Percentiles rank a stretch among this genome's conserved stretches.
These are phyloP conservation scores for Hydropotes inermis DNA, from an alignment of 2,113 vertebrate genomes.

Conservation along the genomic window DNA sequence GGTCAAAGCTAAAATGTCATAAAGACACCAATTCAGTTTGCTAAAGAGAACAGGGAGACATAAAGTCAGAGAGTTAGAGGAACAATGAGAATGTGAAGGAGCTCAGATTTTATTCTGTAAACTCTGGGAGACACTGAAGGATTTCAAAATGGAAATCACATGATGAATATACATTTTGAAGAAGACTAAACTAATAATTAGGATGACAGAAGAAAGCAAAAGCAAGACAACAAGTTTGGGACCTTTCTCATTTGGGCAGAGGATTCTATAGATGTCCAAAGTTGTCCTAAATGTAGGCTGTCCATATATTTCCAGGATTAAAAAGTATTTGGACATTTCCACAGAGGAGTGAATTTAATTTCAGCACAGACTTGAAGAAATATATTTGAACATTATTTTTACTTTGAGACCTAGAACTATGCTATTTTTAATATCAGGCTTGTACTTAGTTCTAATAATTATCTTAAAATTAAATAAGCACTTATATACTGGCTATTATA, in stretches of 20 bases:
- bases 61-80: neutral
- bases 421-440: neutral
- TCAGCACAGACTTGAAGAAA: neutral
- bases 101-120: neutral
- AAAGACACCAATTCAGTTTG: conserved; percentile 18
- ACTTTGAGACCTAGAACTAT: neutral
- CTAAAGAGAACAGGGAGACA: neutral
- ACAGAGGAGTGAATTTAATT: neutral
- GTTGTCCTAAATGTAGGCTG: neutral
- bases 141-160: neutral
- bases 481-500: neutral
- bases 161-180: neutral
- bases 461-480: neutral
- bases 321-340: neutral
- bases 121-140: neutral
- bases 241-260: neutral
- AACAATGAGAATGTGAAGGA: neutral
- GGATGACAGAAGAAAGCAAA: neutral
- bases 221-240: neutral
- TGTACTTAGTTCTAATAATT: neutral
- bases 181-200: neutral
- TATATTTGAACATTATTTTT: neutral
- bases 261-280: neutral
- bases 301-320: neutral
- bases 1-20: conserved; percentile 19